Conservation (phyloP, 2,888 invertebrate genomes). For the Himalopsyche kuldschensis region DNA sequence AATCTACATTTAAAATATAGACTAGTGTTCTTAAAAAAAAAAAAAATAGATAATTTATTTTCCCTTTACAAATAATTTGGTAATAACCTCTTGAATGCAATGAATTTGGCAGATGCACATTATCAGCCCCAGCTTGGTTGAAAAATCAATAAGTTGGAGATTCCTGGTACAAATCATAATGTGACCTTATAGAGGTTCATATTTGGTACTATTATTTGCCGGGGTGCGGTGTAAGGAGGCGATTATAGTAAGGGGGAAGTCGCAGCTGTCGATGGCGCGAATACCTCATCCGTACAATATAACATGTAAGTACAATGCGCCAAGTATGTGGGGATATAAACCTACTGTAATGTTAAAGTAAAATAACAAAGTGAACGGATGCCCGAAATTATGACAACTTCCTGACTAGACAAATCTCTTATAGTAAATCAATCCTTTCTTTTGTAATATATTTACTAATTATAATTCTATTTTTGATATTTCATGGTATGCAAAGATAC, state of each 20-base stretch:
- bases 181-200: background rate
- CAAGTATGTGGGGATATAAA: conserved; percentile 16
- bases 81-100: background rate
- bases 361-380: background rate
- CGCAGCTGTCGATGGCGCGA: conserved; percentile 21
- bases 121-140: background rate
- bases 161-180: background rate
- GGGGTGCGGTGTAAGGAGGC: conserved; percentile 1
- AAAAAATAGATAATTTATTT: too few relatives aligned
- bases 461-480: too few relatives aligned
- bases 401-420: too few relatives aligned
- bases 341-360: background rate
- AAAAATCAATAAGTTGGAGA: background rate
- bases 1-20: too few relatives aligned
- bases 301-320: background rate
- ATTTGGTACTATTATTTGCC: background rate
- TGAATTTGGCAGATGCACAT: background rate
- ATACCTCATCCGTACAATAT: conserved; percentile 10
- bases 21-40: too few relatives aligned
- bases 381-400: too few relatives aligned
- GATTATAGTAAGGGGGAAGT: conserved; percentile 9
- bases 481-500: too few relatives aligned
- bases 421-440: too few relatives aligned
- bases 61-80: too few relatives aligned
- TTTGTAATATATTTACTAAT: too few relatives aligned